Conservation (phyloP, 1,140 invertebrate species). For the Ladona fulva region DNA sequence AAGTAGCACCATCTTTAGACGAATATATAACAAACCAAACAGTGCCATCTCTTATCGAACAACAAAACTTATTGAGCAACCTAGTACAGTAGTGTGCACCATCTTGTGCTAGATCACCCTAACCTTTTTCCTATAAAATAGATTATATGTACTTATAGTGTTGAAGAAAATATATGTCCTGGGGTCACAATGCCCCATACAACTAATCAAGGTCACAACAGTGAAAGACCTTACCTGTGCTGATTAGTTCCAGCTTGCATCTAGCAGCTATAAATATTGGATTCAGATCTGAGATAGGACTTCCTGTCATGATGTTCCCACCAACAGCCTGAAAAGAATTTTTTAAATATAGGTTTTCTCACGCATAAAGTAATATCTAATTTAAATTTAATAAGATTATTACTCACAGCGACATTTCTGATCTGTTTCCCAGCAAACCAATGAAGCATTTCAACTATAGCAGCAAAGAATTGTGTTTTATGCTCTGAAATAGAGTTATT, state of each 20-base stretch:
- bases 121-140: too few species aligned
- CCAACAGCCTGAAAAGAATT: conserved; percentile 50
- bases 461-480: conserved; percentile 57
- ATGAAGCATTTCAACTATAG: conserved; percentile 75
- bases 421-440: conserved; percentile 90
- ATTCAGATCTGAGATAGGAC: conserved; percentile 92
- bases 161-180: too few species aligned
- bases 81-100: too few species aligned
- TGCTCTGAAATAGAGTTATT: background rate
- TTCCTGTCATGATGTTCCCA: conserved; percentile 90
- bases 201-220: too few species aligned
- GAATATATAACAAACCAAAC: too few species aligned
- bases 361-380: background rate
- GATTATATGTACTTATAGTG: too few species aligned
- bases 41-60: too few species aligned
- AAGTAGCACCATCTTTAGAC: too few species aligned
- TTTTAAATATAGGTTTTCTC: background rate
- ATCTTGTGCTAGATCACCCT: too few species aligned
- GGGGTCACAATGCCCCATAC: too few species aligned
- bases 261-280: conserved; percentile 79
- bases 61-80: too few species aligned
- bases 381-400: background rate
- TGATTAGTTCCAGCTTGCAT: conserved; percentile 44
- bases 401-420: conserved; percentile 53
- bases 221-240: conserved; percentile 35